These are phyloP conservation scores for Spongia lamella DNA, from an alignment of 37 sponge, comb jelly and placozoan species.

Conservation along the genomic window DNA sequence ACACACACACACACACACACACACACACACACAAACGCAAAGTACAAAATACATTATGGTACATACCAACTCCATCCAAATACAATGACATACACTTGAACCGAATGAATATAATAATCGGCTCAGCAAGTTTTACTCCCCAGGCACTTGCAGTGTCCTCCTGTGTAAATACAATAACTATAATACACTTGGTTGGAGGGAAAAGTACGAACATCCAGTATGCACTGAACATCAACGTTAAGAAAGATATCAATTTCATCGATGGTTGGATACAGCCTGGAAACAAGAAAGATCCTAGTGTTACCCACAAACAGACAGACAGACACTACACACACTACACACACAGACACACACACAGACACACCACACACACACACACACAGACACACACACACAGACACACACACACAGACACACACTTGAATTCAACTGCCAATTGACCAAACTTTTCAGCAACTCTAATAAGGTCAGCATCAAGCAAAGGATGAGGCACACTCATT, in stretches of 20 bases:
- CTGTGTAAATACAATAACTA: slow-evolving; percentile 7
- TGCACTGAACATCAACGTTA: slow-evolving; percentile 67
- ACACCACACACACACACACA: not conserved
- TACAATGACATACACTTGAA: slow-evolving; percentile 54
- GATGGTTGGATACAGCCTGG: slow-evolving; percentile 64
- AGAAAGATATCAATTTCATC: slow-evolving; percentile 75
- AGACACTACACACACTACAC: not conserved
- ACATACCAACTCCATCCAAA: slow-evolving; percentile 66
- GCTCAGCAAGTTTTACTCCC: slow-evolving; percentile 56
- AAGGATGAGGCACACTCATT: slow-evolving; percentile 14
- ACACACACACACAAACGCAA: not conserved
- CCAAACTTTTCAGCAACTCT: slow-evolving; percentile 35
- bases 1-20: not conserved
- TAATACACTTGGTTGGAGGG: not conserved
- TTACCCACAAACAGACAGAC: not conserved
- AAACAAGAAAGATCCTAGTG: not conserved
- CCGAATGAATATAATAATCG: slow-evolving; percentile 54
- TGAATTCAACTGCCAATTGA: slow-evolving; percentile 33
- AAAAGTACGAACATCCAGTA: slow-evolving; percentile 46
- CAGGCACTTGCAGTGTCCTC: slow-evolving; percentile 70
- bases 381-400: not conserved
- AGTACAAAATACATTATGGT: not conserved
- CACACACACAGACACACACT: slow-evolving; percentile 2
- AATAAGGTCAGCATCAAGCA: slow-evolving; percentile 39
- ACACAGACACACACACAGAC: not conserved